Evolutionary conservation across 2,113 vertebrate genomes (phyloP), one percentile per base, ranked within the genome.

Genomic region (Lontra canadensis): DNA sequence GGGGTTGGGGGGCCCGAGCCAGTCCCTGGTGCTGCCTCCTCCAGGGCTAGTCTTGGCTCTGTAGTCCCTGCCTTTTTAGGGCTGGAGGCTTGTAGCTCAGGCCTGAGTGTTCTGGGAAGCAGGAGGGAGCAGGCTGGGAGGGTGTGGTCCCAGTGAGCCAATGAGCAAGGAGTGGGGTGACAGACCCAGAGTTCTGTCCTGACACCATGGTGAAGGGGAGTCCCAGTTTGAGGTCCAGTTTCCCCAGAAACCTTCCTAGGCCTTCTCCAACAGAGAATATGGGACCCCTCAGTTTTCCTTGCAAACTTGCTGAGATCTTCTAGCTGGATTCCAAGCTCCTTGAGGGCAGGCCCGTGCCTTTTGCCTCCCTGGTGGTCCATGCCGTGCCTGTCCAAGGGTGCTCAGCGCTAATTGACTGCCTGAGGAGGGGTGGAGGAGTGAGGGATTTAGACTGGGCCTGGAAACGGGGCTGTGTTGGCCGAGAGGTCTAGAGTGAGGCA

Each of bases 61-160:
- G 91, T 39, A 92, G 97, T 98, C 78, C 97, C 98, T 99, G 98
- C 99, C 98, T 98, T 99, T 99, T 99, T 99, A 99, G 98, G 99
- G 96, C 85, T 97, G 98, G 87, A 96, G 98, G 94, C 84, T 47
- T 90, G 61, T 31, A 73, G 94, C 52, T 85, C 94, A 1, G 65
- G 89, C 63, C 36, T 61, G 39, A 25, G 82, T 9, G 82, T 94
- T 79, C 25, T 3, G n/a, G 63, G 88, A 92, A 69, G 61, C 59
- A 65, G 73, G 76, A 88, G 95, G 63, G 92, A 89, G 36, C 29
- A 42, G 84, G 18, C 55, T 39, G 42, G 69, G 8, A 88, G 55
- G 87, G 76, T 0, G 25, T 69, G 55, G 39, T 21, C 34, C 11
- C 0, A 3, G 20, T 47, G 59, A 88, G 36, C 34, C 6, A 13